Evolutionary conservation across 30 jellyfish, hydroid and myxozoan genomes (phyloP), one percentile per base, ranked within the genome.

Genomic region (Aurelia aurita): DNA sequence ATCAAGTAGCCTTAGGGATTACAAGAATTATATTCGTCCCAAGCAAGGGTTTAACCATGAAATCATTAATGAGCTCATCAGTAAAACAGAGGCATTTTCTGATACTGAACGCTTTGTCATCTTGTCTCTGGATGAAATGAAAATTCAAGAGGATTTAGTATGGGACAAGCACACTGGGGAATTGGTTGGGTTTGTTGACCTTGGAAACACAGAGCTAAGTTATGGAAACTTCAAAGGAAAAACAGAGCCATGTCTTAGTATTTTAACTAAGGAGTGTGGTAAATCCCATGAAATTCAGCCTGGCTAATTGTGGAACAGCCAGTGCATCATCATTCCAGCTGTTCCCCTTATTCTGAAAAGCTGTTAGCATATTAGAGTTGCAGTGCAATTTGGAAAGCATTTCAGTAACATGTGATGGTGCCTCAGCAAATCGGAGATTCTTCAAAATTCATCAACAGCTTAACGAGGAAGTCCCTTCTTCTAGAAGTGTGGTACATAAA

Each of bases 161-260:
- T 86, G 97, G 94, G 97, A 88, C 81, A 78, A 88, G 84, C 94
- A 88, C 66, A 78, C 84, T 23, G 93, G 97, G 32, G 93, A 76
- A 34, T 51, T 78, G 27, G 58, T 88, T 67, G 97, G 89, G 58
- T 75, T 88, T 68, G 93, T 88, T 25, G 88, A 88, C 74, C 77
- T 78, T 20, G 89, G 97, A 18, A 93, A 86, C 71, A 69, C 88
- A 12, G 73, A 65, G 46, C 64, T 78, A 32, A 88, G 79, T 78
- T 88, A 67, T 70, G 89, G 71, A 28, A 86, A 72, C 23, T 51
- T 77, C 2, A 59, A 87, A 69, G 87, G 87, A 29, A 79, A 88
- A 58, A 74, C 74, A 2, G 83, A 88, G 89, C 31, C 76, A 88
- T 88, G 90, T 69, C 34, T 66, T 88, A 23, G 89, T 88, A 23